Evolutionary conservation across 2,113 vertebrate genomes (phyloP).

Genomic region (Pan paniscus): DNA sequence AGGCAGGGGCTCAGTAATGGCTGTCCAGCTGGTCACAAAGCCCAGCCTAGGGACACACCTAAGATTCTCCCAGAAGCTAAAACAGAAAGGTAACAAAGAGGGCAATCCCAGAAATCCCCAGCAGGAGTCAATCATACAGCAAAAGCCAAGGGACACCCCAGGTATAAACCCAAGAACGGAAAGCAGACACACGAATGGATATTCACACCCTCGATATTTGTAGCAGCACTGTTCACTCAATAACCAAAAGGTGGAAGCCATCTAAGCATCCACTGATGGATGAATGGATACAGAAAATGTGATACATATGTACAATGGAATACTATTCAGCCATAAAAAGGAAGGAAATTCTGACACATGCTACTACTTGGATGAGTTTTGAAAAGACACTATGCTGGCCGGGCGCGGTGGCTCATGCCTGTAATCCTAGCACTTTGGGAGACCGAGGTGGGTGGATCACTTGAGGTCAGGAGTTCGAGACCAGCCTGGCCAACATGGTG

Average conservation of each 20-base stretch:
- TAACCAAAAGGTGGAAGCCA: not conserved
- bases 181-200: not conserved
- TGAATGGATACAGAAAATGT: not conserved
- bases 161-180: not conserved
- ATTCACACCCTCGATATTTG: not conserved
- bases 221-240: not conserved
- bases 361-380: not conserved
- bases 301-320: not conserved
- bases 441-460: too few relatives aligned
- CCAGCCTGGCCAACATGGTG: too few relatives aligned
- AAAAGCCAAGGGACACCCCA: not conserved
- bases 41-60: not conserved
- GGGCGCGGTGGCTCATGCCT: too few relatives aligned
- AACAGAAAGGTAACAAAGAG: not conserved
- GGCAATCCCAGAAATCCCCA: not conserved
- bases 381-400: not conserved
- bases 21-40: not conserved
- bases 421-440: too few relatives aligned
- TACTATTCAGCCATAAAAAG: not conserved
- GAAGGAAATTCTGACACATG: not conserved
- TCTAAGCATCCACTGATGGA: not conserved
- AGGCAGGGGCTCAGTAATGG: not conserved
- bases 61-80: not conserved
- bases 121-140: not conserved
- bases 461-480: too few relatives aligned